Evolutionary conservation across 2,888 invertebrate species (phyloP).

Genomic region (Plebejus argus): DNA sequence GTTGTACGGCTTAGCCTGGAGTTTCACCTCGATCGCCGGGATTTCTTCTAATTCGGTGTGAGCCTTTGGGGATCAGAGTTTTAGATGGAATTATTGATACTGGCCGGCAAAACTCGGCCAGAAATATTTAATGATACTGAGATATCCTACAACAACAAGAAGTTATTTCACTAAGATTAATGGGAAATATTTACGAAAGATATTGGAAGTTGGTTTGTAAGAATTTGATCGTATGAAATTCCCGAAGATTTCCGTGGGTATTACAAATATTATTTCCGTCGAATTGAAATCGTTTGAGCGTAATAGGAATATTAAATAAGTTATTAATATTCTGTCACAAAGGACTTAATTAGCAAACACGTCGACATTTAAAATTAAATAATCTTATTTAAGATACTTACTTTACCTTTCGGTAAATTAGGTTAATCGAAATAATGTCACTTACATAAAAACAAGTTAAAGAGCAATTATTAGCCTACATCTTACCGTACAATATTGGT

Average conservation of each 20-base stretch:
- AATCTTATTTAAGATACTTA: not conserved
- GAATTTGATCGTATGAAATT: conserved; percentile 7
- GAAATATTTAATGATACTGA: conserved; percentile 16
- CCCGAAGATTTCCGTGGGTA: not conserved
- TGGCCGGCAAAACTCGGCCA: not conserved
- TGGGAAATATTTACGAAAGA: conserved; percentile 15
- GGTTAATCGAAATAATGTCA: not conserved
- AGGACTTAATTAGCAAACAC: not conserved
- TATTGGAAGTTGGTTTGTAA: conserved; percentile 19
- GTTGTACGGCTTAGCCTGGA: not conserved
- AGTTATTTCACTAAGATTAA: conserved; percentile 30
- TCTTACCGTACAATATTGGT: not conserved
- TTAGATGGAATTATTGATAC: conserved; percentile 30
- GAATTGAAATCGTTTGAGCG: not conserved
- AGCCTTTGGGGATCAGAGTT: conserved; percentile 29
- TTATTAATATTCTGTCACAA: too few species aligned
- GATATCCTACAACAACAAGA: conserved; percentile 22
- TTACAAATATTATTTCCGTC: not conserved
- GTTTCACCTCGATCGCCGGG: not conserved
- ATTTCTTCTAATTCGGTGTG: conserved; percentile 20
- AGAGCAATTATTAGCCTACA: not conserved
- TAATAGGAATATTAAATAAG: not conserved
- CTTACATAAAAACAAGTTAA: not conserved
- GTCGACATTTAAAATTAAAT: not conserved
- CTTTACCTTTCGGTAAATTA: too few species aligned